Base-by-base conservation (phyloP, 2,113 vertebrate species). In the Cnemophilus loriae region DNA sequence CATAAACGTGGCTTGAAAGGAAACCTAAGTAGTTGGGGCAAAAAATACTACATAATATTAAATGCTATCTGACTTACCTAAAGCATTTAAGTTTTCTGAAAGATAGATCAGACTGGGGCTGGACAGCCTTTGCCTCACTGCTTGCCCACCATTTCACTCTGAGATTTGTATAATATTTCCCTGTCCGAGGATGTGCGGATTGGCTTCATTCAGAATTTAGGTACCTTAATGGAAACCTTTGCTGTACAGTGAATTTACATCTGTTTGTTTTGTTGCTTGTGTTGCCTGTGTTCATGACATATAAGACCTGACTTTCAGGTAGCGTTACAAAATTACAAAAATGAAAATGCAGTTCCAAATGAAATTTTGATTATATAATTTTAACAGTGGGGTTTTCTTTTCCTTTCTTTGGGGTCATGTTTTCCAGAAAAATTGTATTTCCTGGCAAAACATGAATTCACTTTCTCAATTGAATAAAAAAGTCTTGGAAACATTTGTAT, bases 381-480 rank as follows among this genome's bases (percentile, higher is more conserved):
- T 61, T 44, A 57, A 37, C 8, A 4, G 3, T 28, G 17, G 7
- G 0, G 3, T 3, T 15, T 24, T 39, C 10, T 33, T 47, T 16
- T 3, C 11, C 9, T 63, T 90, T 61, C n/a, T 33, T 39, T 24
- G 26, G 27, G 53, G 30, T 85, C 60, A 57, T 32, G 5, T 74
- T 86, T 94, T 88, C 47, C 63, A 71, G 53, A 70, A 92, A 84
- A 63, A 37, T 18, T 83, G 1, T 60, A 57, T 85, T 93, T 86
- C 82, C 71, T 21, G 76, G 56, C 50, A 84, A 92, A 92, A 94
- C 52, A 22, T 55, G 42, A 76, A 79, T 89, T 84, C 13, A 32
- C 84, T 96, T 87, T 57, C 35, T 47, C 35, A 81, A 47, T 44
- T 50, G 46, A 67, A 70, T 77, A 33, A 67, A 61, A 74, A 84